phyloP scores from a whole-genome alignment of 2,888 invertebrate species.

The Lacanobia oleracea region DNA sequence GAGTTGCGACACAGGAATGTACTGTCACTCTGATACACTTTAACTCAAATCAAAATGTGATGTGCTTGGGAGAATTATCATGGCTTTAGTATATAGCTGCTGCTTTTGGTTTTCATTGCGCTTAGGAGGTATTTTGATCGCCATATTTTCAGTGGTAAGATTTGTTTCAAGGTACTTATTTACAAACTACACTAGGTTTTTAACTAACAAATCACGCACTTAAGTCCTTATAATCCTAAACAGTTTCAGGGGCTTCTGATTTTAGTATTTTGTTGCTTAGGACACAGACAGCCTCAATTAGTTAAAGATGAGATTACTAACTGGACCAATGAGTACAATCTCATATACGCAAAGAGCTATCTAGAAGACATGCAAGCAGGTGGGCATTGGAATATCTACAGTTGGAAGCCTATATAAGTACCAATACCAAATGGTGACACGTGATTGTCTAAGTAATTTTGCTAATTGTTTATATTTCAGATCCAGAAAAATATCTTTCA shows the following conservation, averaged over 20 bases:
- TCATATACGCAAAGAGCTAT: slow-evolving; percentile 78
- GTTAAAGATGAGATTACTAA: slow-evolving; percentile 71
- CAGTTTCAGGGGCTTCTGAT: slow-evolving; percentile 79
- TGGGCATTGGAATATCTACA: slow-evolving; percentile 54
- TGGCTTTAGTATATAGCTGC: slow-evolving; percentile 87
- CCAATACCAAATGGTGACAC: neutral
- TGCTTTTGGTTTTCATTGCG: slow-evolving; percentile 88
- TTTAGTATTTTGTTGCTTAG: slow-evolving; percentile 72
- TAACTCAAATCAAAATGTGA: slow-evolving; percentile 25
- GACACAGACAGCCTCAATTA: slow-evolving; percentile 69
- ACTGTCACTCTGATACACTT: neutral
- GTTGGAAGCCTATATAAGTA: neutral
- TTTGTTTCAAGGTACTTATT: too few species aligned
- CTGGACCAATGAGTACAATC: slow-evolving; percentile 74
- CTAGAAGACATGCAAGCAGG: slow-evolving; percentile 76
- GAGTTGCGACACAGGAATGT: slow-evolving; percentile 9
- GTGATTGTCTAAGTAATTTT: neutral
- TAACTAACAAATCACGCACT: neutral
- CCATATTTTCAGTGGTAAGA: slow-evolving; percentile 81
- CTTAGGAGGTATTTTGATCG: slow-evolving; percentile 85
- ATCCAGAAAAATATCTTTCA: slow-evolving; percentile 78
- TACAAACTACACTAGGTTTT: neutral
- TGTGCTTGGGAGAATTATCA: slow-evolving; percentile 52
- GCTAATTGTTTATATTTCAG: slow-evolving; percentile 67
- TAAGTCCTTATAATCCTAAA: neutral